Conservation (phyloP, 92 coral and sea anemone species). For the Porites rus region DNA sequence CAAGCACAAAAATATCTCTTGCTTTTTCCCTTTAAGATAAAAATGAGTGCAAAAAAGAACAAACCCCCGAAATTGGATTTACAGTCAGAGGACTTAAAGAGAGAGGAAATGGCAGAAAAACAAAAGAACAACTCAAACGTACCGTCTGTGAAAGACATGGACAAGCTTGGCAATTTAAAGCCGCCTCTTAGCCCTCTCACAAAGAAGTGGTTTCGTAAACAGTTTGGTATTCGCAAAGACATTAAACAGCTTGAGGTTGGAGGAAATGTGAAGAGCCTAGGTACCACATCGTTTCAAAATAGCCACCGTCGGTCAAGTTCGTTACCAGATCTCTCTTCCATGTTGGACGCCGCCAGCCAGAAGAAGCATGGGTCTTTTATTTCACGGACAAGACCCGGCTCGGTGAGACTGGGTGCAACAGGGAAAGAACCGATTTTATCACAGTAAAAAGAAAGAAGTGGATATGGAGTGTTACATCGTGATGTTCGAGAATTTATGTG, state of each 20-base stretch:
- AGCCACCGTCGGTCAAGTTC: conserved; percentile 69
- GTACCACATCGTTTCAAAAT: neutral
- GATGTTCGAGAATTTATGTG: neutral
- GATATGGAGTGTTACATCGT: neutral
- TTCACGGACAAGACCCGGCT: conserved; percentile 11
- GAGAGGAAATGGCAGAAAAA: neutral
- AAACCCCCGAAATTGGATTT: conserved; percentile 17
- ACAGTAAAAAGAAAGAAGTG: neutral
- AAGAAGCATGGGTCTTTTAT: conserved; percentile 31
- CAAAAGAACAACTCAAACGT: neutral
- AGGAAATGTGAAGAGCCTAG: neutral
- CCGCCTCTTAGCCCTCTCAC: conserved; percentile 50
- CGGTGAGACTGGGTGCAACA: neutral
- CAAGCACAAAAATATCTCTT: neutral
- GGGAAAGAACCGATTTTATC: conserved; percentile 25
- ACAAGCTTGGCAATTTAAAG: neutral
- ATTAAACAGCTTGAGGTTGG: conserved; percentile 3
- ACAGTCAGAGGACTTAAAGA: neutral
- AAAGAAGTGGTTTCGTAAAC: conserved; percentile 73
- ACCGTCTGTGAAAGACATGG: conserved; percentile 16
- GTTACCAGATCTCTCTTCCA: conserved; percentile 72
- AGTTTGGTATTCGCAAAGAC: conserved; percentile 64
- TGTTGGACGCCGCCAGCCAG: conserved; percentile 64
- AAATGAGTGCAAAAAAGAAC: conserved; percentile 12
- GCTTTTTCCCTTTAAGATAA: neutral